Evolutionary conservation across 2,113 vertebrate species (phyloP).

Genomic region (chimpanzee (Pan troglodytes)): NHGRI_mPanTro3-v2.1_pri NC_072401.2:147736501-147737000

Average conservation of each 20-base stretch:
- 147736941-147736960: not conserved
- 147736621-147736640: not conserved
- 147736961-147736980: not conserved
- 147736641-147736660: not conserved
- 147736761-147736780: not conserved
- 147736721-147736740: not conserved
- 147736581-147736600: not conserved
- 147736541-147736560: not conserved
- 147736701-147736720: rapidly evolving
- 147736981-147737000: not conserved
- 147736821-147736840: not conserved
- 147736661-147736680: not conserved
- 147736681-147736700: not conserved
- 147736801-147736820: not conserved
- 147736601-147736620: not conserved
- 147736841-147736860: not conserved
- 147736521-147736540: not conserved
- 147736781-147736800: not conserved
- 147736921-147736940: not conserved
- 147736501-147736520: too few species aligned
- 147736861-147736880: not conserved
- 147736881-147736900: not conserved
- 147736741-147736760: not conserved
- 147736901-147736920: not conserved
- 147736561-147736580: not conserved